Conservation (phyloP, 2,113 vertebrate genomes). For the Empidonax traillii region DNA sequence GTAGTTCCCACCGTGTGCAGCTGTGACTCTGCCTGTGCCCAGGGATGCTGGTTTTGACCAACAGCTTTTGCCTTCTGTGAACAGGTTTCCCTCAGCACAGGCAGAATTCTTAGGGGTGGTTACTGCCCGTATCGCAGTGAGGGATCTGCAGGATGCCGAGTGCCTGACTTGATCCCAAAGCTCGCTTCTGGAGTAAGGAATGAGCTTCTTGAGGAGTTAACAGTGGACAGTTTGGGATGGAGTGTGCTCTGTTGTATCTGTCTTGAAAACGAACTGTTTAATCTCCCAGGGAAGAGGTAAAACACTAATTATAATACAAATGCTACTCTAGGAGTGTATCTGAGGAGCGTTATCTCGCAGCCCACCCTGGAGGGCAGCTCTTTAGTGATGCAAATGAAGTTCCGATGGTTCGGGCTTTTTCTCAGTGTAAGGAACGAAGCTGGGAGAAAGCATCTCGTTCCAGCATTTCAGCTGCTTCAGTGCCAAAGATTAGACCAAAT, state of each 20-base stretch:
- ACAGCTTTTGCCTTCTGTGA: background rate
- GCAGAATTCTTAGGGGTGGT: background rate
- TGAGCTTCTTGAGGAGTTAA: background rate
- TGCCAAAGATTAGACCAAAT: constrained; percentile 37
- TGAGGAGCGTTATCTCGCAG: background rate
- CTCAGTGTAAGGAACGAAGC: background rate
- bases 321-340: background rate
- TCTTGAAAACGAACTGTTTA: background rate
- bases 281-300: background rate
- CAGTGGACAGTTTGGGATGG: background rate
- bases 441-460: background rate
- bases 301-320: background rate
- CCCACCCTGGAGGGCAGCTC: background rate
- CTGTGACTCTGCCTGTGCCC: background rate
- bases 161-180: background rate
- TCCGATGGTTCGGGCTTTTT: background rate
- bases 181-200: background rate
- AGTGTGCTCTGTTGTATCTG: accelerated
- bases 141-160: background rate
- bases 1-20: background rate
- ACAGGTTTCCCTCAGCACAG: background rate
- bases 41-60: background rate
- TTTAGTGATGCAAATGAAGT: background rate
- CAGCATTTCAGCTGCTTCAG: background rate
- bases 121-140: accelerated